phyloP scores from a whole-genome alignment of 2,888 invertebrate species.

The Acleris cristana region DNA sequence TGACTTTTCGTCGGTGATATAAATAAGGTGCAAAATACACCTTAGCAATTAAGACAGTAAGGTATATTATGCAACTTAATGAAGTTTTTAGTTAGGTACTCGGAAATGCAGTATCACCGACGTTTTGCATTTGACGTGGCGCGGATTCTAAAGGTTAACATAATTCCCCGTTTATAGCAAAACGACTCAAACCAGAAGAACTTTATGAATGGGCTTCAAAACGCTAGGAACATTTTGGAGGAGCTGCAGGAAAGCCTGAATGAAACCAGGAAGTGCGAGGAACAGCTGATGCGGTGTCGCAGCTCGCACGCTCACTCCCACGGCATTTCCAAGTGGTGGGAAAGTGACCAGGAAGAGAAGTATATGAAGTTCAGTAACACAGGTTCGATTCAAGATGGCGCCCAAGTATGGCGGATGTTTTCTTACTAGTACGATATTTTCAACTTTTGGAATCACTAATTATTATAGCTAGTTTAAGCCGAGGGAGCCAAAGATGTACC shows the following conservation, averaged over 20 bases:
- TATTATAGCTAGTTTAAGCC: too few relatives aligned
- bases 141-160: neutral
- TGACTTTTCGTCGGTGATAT: too few relatives aligned
- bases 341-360: slow-evolving; percentile 49
- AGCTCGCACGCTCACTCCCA: slow-evolving; percentile 60
- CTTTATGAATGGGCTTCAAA: slow-evolving; percentile 60
- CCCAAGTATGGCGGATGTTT: too few relatives aligned
- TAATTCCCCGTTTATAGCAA: slow-evolving; percentile 20
- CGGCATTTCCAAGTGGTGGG: slow-evolving; percentile 53
- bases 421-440: too few relatives aligned
- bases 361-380: slow-evolving; percentile 44
- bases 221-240: slow-evolving; percentile 60
- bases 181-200: slow-evolving; percentile 48
- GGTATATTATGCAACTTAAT: too few relatives aligned
- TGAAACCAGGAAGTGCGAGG: slow-evolving; percentile 65
- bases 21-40: too few relatives aligned
- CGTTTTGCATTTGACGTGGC: too few relatives aligned
- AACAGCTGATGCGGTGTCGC: slow-evolving; percentile 58
- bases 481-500: too few relatives aligned
- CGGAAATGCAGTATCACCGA: too few relatives aligned
- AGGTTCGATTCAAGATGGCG: slow-evolving; percentile 37
- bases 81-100: too few relatives aligned
- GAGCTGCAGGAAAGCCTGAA: slow-evolving; percentile 62
- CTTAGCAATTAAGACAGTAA: too few relatives aligned
- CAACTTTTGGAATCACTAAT: too few relatives aligned